These are phyloP conservation scores for Pinctada fucata DNA, from an alignment of 2,888 invertebrate species.

Conservation along the genomic window DNA sequence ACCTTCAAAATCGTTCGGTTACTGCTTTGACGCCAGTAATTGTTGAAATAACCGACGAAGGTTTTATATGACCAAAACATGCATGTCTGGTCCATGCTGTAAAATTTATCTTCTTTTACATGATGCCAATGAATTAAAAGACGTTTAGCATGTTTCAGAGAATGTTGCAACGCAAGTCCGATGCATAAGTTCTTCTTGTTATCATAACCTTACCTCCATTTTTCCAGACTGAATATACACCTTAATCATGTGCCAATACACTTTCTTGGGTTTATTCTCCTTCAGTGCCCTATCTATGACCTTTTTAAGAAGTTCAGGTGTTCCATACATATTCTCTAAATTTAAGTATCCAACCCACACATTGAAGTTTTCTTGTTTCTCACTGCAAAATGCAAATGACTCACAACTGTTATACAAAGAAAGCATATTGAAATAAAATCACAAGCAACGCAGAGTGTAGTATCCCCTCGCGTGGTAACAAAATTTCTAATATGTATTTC, in stretches of 20 bases:
- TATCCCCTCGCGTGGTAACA: too few relatives aligned
- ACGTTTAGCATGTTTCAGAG: too few relatives aligned
- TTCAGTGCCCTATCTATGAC: slow-evolving; percentile 88
- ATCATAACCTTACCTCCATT: slow-evolving; percentile 77
- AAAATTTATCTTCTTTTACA: too few relatives aligned
- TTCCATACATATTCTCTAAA: slow-evolving; percentile 92
- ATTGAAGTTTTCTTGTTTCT: slow-evolving; percentile 90
- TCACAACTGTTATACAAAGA: not conserved
- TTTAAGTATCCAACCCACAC: slow-evolving; percentile 94
- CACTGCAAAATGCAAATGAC: slow-evolving; percentile 77
- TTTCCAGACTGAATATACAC: slow-evolving; percentile 83
- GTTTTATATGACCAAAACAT: too few relatives aligned
- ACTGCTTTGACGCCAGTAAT: too few relatives aligned
- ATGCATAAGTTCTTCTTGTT: too few relatives aligned
- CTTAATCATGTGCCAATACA: slow-evolving; percentile 87
- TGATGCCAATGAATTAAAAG: too few relatives aligned
- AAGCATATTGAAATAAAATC: not conserved
- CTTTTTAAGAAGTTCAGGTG: slow-evolving; percentile 85
- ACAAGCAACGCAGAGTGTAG: not conserved
- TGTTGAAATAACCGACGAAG: too few relatives aligned
- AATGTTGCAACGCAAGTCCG: too few relatives aligned
- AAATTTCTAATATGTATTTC: too few relatives aligned
- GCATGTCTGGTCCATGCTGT: too few relatives aligned
- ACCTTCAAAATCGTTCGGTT: too few relatives aligned
- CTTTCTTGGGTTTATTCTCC: slow-evolving; percentile 87